Percentiles rank a stretch among this genome's conserved stretches.
These are phyloP conservation scores for Ametastegia equiseti DNA, from an alignment of 2,888 invertebrate species.

Conservation along the genomic window DNA sequence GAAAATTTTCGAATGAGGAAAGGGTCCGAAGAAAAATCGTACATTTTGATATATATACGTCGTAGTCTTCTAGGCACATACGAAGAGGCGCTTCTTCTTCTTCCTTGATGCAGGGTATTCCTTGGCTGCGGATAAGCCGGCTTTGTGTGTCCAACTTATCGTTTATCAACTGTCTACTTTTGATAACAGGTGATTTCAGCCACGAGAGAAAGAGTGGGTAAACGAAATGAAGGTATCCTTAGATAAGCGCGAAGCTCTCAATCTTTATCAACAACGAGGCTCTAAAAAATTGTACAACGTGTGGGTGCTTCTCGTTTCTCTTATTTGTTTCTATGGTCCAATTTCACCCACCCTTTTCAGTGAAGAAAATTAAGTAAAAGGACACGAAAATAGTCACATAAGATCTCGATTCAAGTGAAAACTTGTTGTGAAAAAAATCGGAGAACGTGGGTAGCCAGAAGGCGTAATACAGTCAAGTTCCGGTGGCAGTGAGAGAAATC, in stretches of 20 bases:
- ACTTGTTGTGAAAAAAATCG: not conserved
- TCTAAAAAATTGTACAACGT: not conserved
- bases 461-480: not conserved
- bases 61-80: not conserved
- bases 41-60: not conserved
- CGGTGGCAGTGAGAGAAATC: not conserved
- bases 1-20: not conserved
- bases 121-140: not conserved
- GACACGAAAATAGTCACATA: too few relatives aligned
- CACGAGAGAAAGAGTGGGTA: slow-evolving; percentile 4
- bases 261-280: not conserved
- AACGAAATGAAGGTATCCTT: slow-evolving; percentile 10
- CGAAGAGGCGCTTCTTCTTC: too few relatives aligned
- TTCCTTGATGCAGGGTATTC: too few relatives aligned
- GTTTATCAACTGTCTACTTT: slow-evolving; percentile 48
- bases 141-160: slow-evolving; percentile 45
- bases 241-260: not conserved
- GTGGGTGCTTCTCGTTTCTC: not conserved
- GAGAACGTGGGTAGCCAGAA: not conserved
- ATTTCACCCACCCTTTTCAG: not conserved
- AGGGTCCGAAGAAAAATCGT: not conserved
- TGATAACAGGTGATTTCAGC: slow-evolving; percentile 47
- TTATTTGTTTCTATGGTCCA: too few relatives aligned
- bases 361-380: not conserved
- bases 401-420: not conserved